Percentiles rank a stretch among this genome's conserved stretches.
Conservation (phyloP, 2,113 vertebrate species). For the Jacana jacana region DNA sequence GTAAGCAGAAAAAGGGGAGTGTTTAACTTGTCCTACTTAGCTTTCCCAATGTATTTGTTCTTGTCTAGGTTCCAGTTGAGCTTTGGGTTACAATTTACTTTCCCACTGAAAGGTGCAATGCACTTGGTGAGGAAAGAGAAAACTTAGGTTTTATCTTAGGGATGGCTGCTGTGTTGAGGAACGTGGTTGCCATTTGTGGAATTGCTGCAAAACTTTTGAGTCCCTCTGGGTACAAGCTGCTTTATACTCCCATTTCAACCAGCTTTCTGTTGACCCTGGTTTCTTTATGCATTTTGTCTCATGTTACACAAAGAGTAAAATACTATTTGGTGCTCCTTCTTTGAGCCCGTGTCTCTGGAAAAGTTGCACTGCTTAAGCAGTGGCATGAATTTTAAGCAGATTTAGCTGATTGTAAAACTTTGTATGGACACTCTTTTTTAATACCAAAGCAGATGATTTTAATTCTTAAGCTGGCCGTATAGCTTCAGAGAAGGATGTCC, state of each 20-base stretch:
- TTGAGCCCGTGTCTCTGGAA: background rate
- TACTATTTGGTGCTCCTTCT: background rate
- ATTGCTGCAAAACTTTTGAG: background rate
- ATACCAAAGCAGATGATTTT: background rate
- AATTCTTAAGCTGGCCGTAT: background rate
- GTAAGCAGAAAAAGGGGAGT: background rate
- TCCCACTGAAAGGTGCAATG: constrained; percentile 15
- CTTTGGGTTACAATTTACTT: constrained; percentile 45
- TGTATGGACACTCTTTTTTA: background rate
- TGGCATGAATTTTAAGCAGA: background rate
- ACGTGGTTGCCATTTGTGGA: accelerated
- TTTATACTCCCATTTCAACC: background rate
- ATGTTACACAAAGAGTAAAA: background rate
- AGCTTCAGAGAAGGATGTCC: background rate
- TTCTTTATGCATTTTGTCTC: background rate
- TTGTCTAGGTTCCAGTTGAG: constrained; percentile 25
- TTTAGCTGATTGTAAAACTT: background rate
- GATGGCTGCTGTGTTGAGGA: background rate
- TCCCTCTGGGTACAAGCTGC: background rate
- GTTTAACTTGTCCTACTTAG: background rate
- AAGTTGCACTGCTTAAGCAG: background rate
- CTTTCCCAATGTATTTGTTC: background rate
- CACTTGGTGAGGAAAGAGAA: background rate
- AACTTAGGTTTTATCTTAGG: background rate
- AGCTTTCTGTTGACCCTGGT: background rate